Percentiles rank a stretch among this genome's conserved stretches.
phyloP scores from a whole-genome alignment of 2,797 vertebrate species.

The Eulemur mongoz region DNA sequence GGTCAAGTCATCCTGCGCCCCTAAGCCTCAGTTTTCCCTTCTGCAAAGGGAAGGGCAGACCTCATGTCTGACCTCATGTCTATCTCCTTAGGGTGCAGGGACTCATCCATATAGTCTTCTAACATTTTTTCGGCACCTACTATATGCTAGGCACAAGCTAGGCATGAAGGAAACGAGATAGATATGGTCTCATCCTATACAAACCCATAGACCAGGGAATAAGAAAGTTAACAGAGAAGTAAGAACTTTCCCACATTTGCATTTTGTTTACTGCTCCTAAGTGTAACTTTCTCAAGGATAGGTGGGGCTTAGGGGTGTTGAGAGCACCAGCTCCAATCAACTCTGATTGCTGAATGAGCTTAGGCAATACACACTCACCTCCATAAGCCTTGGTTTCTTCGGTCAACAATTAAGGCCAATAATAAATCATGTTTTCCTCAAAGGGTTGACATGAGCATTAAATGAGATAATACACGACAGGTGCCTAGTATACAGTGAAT shows the following conservation, averaged over 20 bases:
- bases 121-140: slow-evolving; percentile 55
- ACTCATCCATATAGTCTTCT: not conserved
- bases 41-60: not conserved
- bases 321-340: not conserved
- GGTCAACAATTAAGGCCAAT: not conserved
- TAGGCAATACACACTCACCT: not conserved
- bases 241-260: not conserved
- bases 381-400: not conserved
- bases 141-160: not conserved
- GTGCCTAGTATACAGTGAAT: not conserved
- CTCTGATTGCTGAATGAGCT: slow-evolving; percentile 15
- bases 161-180: not conserved
- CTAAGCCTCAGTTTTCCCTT: not conserved
- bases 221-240: not conserved
- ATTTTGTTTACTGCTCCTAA: not conserved
- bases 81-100: not conserved
- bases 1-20: not conserved
- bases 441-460: not conserved
- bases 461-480: not conserved
- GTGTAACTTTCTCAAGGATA: not conserved
- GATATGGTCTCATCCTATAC: not conserved
- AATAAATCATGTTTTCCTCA: not conserved
- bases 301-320: not conserved
- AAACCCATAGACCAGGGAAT: not conserved
- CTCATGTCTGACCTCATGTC: not conserved